Conservation (phyloP, 2,888 invertebrate species). For the Chloroclystis v-ata region DNA sequence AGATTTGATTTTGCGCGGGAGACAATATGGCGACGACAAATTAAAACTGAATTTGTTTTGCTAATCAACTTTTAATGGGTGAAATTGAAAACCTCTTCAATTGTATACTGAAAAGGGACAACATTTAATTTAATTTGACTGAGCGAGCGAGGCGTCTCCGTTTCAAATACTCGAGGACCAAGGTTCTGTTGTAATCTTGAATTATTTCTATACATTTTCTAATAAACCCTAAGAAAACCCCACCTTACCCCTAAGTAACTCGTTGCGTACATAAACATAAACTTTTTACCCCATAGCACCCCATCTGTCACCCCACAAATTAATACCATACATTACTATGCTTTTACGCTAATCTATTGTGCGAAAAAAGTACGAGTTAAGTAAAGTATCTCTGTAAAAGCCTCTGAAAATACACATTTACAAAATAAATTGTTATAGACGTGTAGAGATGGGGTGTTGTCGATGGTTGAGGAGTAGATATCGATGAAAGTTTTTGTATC, state of each 20-base stretch:
- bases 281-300: constrained; percentile 1
- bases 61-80: neutral
- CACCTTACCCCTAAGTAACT: neutral
- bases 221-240: neutral
- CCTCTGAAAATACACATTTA: constrained; percentile 39
- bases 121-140: too few species aligned
- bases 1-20: constrained; percentile 6
- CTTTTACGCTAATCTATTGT: constrained; percentile 30
- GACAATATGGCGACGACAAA: constrained; percentile 2
- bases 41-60: neutral
- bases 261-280: neutral
- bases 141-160: too few species aligned
- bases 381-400: constrained; percentile 23
- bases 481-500: constrained; percentile 1
- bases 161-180: too few species aligned
- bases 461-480: constrained; percentile 8
- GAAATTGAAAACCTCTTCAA: neutral
- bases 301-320: constrained; percentile 19
- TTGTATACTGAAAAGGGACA: too few species aligned
- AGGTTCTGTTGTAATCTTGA: too few species aligned
- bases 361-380: constrained; percentile 21
- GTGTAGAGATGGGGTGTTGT: constrained; percentile 24
- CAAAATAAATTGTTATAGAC: constrained; percentile 47
- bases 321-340: constrained; percentile 28
- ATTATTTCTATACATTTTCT: too few species aligned